Percentiles rank a stretch among this genome's conserved stretches.
Conservation (phyloP, 2,797 vertebrate genomes). For the Cossypha heuglini region DNA sequence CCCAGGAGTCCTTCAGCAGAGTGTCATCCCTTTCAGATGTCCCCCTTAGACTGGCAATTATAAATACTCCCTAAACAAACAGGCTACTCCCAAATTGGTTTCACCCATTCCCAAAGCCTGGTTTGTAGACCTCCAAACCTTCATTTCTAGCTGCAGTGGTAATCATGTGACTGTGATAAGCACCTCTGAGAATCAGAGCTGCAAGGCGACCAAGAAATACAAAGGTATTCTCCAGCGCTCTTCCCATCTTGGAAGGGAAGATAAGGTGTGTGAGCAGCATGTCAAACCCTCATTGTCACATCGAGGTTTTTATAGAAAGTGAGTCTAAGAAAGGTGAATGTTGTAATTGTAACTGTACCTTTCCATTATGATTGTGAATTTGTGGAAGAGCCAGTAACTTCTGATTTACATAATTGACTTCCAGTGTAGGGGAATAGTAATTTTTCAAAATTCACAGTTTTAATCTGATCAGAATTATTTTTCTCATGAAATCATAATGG, state of each 20-base stretch:
- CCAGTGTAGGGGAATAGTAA: neutral
- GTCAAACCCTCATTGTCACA: neutral
- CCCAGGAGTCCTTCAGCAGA: neutral
- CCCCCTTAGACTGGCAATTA: neutral
- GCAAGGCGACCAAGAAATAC: neutral
- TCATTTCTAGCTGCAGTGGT: neutral
- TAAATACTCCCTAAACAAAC: neutral
- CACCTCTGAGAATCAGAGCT: neutral
- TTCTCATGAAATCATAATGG: neutral
- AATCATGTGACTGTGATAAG: neutral
- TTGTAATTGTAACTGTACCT: neutral
- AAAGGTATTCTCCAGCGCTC: neutral
- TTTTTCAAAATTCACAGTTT: neutral
- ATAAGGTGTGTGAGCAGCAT: neutral
- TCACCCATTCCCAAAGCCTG: neutral
- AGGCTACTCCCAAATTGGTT: neutral
- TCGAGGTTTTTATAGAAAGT: neutral
- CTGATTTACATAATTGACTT: neutral
- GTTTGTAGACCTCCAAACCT: neutral
- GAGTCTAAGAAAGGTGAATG: neutral
- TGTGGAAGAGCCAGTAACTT: neutral
- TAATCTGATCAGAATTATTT: neutral
- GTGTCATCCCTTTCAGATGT: neutral
- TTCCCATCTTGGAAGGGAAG: neutral
- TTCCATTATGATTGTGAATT: neutral